Evolutionary conservation across 2,888 invertebrate genomes (phyloP), one percentile per base, ranked within the genome.

Genomic region (Drosophila conformis): DNA sequence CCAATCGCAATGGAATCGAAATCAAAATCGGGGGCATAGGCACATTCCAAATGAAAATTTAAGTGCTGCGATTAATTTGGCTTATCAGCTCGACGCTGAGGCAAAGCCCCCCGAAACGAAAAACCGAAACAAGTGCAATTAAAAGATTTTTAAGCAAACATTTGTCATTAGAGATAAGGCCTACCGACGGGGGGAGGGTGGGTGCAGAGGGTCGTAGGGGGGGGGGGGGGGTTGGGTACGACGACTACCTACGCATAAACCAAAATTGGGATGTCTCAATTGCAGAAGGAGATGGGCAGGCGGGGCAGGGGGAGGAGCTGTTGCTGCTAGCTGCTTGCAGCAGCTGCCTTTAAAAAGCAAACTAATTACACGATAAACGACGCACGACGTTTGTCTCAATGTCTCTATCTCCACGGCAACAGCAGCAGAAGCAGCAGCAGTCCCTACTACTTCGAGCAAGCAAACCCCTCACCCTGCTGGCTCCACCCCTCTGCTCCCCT

Each of bases 1-100:
- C 21, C 69, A 69, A 72, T 65, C 59, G 71, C 36, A 29, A 25
- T 15, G 8, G 46, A n/a, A 56, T 35, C 51, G 51, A 57, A 56
- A 66, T 53, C 63, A 58, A 57, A 71, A 63, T 76, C 77, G 71
- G 33, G 36, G 33, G 40, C 60, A 63, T 57, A 71, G 64, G 70
- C 69, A 69, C 80, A 82, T 79, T 89, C 71, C 75, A 87, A 88
- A 88, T 90, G 78, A 90, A 88, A 90, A 88, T 86, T 86, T 88
- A 88, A 88, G 87, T 88, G 87, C 83, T 88, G 80, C 89, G 87
- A 88, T 88, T 88, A 88, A 90, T 88, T 90, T 86, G 89, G 89
- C 90, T 88, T 88, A 90, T 88, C 87, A 87, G 74, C 73, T 31
- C 51, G 58, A 58, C 21, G 56, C 49, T 48, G 61, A 60, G 38